Evolutionary conservation across 2,888 invertebrate species (phyloP).

Genomic region (Caenorhabditis uteleia): DNA sequence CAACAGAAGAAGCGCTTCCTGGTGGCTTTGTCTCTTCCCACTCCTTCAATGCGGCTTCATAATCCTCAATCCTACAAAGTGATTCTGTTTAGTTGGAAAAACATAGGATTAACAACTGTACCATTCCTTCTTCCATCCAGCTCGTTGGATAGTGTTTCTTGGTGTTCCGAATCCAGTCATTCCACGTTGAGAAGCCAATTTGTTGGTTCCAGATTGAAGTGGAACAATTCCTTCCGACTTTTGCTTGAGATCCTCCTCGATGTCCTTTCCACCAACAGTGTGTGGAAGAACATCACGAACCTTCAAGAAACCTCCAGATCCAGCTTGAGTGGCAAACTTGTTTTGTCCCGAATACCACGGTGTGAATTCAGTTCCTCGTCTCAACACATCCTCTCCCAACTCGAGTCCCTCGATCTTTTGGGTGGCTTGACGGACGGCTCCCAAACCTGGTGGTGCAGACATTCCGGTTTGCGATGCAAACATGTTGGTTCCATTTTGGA

Average conservation of each 20-base stretch:
- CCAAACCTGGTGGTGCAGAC: constrained; percentile 63
- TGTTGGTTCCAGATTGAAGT: constrained; percentile 74
- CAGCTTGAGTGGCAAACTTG: constrained; percentile 69
- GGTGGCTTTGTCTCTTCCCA: constrained; percentile 69
- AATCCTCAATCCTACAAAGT: constrained; percentile 65
- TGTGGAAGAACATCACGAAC: constrained; percentile 68
- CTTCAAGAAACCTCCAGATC: constrained; percentile 68
- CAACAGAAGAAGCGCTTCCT: constrained; percentile 64
- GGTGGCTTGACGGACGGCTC: constrained; percentile 68
- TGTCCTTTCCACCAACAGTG: constrained; percentile 66
- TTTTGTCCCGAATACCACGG: constrained; percentile 70
- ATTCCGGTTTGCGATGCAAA: constrained; percentile 69
- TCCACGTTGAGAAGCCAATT: constrained; percentile 73
- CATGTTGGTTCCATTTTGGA: constrained; percentile 69
- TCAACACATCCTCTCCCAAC: constrained; percentile 65
- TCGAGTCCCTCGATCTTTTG: constrained; percentile 67
- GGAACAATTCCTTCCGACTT: constrained; percentile 69
- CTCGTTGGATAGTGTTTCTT: constrained; percentile 66
- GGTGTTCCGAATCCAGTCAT: constrained; percentile 74
- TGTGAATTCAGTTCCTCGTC: constrained; percentile 66
- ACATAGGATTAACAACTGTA: constrained; percentile 9
- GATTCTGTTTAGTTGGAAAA: neutral
- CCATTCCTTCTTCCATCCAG: constrained; percentile 70
- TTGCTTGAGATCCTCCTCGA: constrained; percentile 63
- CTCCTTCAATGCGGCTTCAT: constrained; percentile 66